phyloP scores from a whole-genome alignment of 1,140 invertebrate species.

The Battus philenor region DNA sequence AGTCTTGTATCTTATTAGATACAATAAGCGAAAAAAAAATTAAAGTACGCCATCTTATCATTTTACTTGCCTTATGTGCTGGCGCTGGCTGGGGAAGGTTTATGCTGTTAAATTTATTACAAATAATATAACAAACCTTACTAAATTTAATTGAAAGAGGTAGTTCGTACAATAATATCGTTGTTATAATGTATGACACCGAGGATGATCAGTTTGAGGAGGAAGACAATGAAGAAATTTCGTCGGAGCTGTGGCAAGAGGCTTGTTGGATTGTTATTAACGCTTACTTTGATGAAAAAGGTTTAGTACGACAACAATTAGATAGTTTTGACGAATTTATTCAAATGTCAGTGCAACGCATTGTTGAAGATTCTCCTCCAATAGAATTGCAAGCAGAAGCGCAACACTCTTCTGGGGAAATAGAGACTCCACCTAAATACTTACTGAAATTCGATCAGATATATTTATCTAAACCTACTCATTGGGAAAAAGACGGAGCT shows the following conservation, averaged over 20 bases:
- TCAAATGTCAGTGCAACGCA: conserved; percentile 99
- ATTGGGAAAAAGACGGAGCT: conserved; percentile 99
- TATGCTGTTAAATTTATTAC: no score
- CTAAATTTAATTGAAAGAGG: no score
- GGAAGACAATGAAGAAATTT: conserved; percentile 92
- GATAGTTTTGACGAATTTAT: conserved; percentile 99
- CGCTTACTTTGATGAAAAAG: conserved; percentile 99
- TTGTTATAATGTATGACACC: conserved; percentile 59
- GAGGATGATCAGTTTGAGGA: conserved; percentile 83
- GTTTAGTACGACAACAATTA: conserved; percentile 97
- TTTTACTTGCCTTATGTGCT: no score
- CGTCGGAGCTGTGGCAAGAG: conserved; percentile 97
- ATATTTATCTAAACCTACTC: conserved; percentile 98
- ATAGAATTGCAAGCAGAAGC: conserved; percentile 98
- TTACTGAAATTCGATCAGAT: conserved; percentile 98
- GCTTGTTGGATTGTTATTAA: conserved; percentile 99
- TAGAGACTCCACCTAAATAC: conserved; percentile 94
- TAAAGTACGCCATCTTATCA: conserved; percentile 1
- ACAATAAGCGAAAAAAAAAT: no score
- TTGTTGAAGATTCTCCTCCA: conserved; percentile 98
- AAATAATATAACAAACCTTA: no score
- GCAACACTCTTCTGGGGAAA: conserved; percentile 94
- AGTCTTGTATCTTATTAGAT: no score
- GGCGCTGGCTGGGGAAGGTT: no score
- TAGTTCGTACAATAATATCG: no score